Evolutionary conservation across 2,113 vertebrate genomes (phyloP).

Genomic region (Egretta garzetta): DNA sequence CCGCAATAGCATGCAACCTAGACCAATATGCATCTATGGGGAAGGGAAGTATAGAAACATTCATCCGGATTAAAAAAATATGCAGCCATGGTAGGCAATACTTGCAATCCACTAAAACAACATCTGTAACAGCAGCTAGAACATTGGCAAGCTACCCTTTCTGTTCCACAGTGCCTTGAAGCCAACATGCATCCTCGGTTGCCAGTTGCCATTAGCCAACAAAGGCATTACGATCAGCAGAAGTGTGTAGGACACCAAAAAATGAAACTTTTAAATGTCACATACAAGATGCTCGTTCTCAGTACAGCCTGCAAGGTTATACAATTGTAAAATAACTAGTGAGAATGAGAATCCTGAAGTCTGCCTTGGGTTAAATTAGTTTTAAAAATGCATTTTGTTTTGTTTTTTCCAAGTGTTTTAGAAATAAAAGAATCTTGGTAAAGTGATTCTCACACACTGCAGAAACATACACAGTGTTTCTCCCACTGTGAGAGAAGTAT

Average conservation of each 20-base stretch:
- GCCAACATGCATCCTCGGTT: neutral
- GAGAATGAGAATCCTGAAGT: neutral
- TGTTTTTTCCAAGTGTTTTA: neutral
- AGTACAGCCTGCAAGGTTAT: neutral
- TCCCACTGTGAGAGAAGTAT: neutral
- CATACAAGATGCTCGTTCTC: neutral
- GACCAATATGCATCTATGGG: too few species aligned
- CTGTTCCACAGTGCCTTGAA: neutral
- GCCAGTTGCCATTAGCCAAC: neutral
- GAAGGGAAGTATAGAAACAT: neutral
- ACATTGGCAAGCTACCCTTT: neutral
- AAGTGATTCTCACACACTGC: neutral
- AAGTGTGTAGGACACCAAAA: neutral
- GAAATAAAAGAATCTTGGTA: neutral
- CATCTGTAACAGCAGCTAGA: neutral
- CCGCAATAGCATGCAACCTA: neutral
- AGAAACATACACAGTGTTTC: neutral
- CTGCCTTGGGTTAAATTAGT: neutral
- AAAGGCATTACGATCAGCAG: neutral
- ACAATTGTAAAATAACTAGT: neutral
- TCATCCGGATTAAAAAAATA: neutral
- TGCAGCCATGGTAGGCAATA: neutral
- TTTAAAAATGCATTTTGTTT: neutral
- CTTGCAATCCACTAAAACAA: neutral
- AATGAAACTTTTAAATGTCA: neutral